phyloP scores from a whole-genome alignment of 2,113 vertebrate species.

The Engystomops pustulosus region DNA sequence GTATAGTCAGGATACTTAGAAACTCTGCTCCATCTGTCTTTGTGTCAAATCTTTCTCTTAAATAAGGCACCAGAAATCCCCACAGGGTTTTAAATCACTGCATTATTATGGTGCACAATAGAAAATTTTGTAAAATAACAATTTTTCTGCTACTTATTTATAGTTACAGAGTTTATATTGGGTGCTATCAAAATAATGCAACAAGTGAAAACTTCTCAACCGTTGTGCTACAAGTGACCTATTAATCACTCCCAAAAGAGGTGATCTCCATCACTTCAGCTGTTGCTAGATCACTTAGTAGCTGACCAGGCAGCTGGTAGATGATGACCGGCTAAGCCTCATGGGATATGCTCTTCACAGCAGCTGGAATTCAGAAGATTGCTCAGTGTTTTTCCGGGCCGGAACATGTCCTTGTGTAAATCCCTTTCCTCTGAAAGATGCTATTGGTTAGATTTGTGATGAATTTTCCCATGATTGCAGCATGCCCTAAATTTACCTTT shows the following conservation, averaged over 20 bases:
- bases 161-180: not conserved
- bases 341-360: not conserved
- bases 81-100: not conserved
- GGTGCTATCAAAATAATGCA: not conserved
- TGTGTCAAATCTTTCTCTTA: too few relatives aligned
- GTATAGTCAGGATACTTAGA: too few relatives aligned
- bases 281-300: not conserved
- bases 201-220: not conserved
- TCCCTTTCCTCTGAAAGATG: slow-evolving; percentile 11
- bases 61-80: too few relatives aligned
- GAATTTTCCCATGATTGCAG: not conserved
- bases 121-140: not conserved
- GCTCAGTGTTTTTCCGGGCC: not conserved
- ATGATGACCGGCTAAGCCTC: slow-evolving; percentile 22
- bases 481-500: not conserved
- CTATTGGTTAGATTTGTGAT: not conserved
- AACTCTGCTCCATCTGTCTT: too few relatives aligned
- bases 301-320: slow-evolving; percentile 1
- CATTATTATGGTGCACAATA: not conserved
- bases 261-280: not conserved
- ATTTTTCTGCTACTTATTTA: too few relatives aligned
- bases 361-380: slow-evolving; percentile 17
- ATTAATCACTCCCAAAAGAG: not conserved
- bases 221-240: not conserved
- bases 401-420: slow-evolving; percentile 1